Evolutionary conservation across 2,113 vertebrate species (phyloP).

Genomic region (Daubentonia madagascariensis): DNA sequence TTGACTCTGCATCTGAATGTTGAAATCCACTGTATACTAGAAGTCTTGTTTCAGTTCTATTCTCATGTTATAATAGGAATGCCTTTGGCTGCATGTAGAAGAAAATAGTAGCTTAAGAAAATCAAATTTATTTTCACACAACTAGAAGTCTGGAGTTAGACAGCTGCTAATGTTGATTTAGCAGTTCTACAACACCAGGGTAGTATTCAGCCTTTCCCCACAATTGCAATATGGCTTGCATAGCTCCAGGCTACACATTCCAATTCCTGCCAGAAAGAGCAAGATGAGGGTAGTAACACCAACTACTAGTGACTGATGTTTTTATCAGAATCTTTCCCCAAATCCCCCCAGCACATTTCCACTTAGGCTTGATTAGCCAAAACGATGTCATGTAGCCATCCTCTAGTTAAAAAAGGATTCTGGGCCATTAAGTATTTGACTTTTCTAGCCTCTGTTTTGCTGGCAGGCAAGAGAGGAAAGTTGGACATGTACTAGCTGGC

Average conservation of each 20-base stretch:
- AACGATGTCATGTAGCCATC: neutral
- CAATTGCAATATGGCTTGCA: neutral
- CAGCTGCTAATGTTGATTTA: neutral
- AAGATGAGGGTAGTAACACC: neutral
- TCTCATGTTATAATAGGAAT: neutral
- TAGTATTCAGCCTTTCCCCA: neutral
- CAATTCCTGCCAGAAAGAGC: neutral
- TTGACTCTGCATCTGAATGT: neutral
- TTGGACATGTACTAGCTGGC: neutral
- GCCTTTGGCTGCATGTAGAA: neutral
- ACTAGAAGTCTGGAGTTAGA: neutral
- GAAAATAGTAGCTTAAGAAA: neutral
- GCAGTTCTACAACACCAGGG: neutral
- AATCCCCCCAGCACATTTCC: neutral
- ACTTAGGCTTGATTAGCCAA: neutral
- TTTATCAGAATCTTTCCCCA: neutral
- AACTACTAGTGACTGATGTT: neutral
- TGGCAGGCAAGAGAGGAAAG: neutral
- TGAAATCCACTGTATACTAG: neutral
- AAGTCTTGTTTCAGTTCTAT: neutral
- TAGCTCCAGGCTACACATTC: neutral
- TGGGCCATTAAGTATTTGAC: neutral
- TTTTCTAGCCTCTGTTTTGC: neutral
- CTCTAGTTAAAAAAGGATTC: neutral
- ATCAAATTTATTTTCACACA: neutral